Percentiles rank a stretch among this genome's conserved stretches.
Conservation (phyloP, 2,888 invertebrate genomes). For the Brachyptera risi region DNA sequence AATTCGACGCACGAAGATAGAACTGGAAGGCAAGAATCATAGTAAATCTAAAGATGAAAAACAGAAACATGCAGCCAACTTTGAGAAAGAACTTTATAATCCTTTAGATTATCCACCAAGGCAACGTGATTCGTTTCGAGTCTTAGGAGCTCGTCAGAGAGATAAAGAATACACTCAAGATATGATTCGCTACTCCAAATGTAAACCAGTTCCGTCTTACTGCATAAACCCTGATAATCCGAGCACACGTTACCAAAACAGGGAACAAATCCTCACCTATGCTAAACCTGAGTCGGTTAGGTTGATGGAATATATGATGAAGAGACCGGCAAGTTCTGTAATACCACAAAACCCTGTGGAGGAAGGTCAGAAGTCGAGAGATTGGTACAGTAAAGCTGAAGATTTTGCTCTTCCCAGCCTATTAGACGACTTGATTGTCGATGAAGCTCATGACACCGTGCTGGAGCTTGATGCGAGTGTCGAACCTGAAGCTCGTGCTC, state of each 20-base stretch:
- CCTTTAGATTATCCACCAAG: slow-evolving; percentile 27
- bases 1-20: slow-evolving; percentile 23
- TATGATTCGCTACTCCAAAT: slow-evolving; percentile 25
- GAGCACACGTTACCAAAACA: slow-evolving; percentile 13
- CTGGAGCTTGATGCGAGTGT: not conserved
- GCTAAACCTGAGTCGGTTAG: slow-evolving; percentile 21
- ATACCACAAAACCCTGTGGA: not conserved
- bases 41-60: slow-evolving; percentile 14
- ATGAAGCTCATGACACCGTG: not conserved
- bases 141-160: slow-evolving; percentile 15
- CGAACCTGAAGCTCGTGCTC: not conserved
- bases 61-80: slow-evolving; percentile 14
- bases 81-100: slow-evolving; percentile 22
- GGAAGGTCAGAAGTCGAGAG: not conserved
- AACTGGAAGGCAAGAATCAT: not conserved
- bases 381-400: not conserved
- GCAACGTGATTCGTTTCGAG: slow-evolving; percentile 18
- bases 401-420: too few species aligned
- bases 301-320: slow-evolving; percentile 18
- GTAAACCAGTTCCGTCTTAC: slow-evolving; percentile 21
- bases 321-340: not conserved
- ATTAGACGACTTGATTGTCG: too few species aligned
- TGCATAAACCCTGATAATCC: slow-evolving; percentile 24
- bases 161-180: slow-evolving; percentile 22
- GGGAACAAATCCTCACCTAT: slow-evolving; percentile 23